Percentiles rank a stretch among this genome's conserved stretches.
Evolutionary conservation across 1,140 invertebrate genomes (phyloP).

Genomic region (Drosophila bifasciata): DNA sequence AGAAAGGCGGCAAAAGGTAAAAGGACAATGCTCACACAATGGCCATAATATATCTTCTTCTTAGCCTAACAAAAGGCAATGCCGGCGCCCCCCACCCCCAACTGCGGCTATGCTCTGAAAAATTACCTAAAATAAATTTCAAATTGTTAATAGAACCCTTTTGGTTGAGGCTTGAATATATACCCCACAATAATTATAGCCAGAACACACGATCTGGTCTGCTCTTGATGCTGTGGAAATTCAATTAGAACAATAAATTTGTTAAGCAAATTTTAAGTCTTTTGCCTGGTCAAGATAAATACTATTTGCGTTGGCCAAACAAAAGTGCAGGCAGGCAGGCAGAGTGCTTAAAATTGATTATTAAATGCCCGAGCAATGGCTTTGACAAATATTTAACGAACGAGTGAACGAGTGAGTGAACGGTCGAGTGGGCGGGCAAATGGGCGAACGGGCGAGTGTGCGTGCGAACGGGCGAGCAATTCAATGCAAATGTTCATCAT

Average conservation of each 20-base stretch:
- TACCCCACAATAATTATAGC: slow-evolving; percentile 34
- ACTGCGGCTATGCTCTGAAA: slow-evolving; percentile 25
- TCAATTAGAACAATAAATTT: slow-evolving; percentile 47
- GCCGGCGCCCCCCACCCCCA: background rate
- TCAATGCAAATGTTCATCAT: slow-evolving; percentile 50
- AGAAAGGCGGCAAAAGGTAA: slow-evolving; percentile 48
- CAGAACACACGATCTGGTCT: background rate
- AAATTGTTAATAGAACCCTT: slow-evolving; percentile 66
- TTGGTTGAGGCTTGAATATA: background rate
- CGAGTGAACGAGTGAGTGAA: no score
- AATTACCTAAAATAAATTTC: slow-evolving; percentile 55
- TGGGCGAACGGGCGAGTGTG: background rate
- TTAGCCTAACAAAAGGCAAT: slow-evolving; percentile 41
- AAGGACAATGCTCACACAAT: slow-evolving; percentile 64
- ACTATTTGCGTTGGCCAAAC: slow-evolving; percentile 49
- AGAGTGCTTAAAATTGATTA: slow-evolving; percentile 51
- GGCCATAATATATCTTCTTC: slow-evolving; percentile 56
- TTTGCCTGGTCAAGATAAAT: slow-evolving; percentile 31
- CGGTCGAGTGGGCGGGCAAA: background rate
- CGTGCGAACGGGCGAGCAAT: slow-evolving; percentile 15
- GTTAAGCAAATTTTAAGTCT: slow-evolving; percentile 47
- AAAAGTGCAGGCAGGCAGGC: slow-evolving; percentile 48
- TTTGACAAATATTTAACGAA: slow-evolving; percentile 47
- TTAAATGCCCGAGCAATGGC: slow-evolving; percentile 48
- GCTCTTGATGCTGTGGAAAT: slow-evolving; percentile 19